A percentile compares a stretch with the other conserved stretches of the same genome.
Evolutionary conservation across 1,140 invertebrate genomes (phyloP).

Genomic region (Lutraria rhynchaena): DNA sequence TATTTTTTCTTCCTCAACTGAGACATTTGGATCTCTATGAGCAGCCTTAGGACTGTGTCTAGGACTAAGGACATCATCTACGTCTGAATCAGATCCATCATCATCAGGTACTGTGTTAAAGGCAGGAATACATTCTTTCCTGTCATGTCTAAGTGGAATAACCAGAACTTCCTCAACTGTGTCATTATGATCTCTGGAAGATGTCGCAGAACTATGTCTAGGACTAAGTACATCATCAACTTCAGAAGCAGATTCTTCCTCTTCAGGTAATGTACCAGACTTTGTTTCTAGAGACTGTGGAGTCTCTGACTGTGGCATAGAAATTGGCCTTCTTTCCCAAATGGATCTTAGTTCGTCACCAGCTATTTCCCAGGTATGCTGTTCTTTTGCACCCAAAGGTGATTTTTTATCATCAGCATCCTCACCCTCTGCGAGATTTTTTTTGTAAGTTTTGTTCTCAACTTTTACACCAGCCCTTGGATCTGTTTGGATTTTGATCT

Average conservation of each 20-base stretch:
- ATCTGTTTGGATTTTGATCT: conserved; percentile 53
- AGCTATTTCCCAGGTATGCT: conserved; percentile 45
- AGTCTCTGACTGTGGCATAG: conserved; percentile 32
- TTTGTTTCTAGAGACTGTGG: conserved; percentile 15
- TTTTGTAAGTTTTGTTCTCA: conserved; percentile 35
- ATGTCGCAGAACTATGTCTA: not conserved
- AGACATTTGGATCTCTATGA: not conserved
- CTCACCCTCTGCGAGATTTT: not conserved
- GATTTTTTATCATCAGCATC: not conserved
- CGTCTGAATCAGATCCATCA: not conserved
- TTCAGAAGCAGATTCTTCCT: not conserved
- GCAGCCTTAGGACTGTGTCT: not conserved
- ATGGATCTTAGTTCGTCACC: conserved; percentile 46
- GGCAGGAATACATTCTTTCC: conserved; percentile 2
- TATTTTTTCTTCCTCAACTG: not conserved
- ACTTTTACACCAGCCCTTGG: conserved; percentile 40
- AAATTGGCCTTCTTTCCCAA: conserved; percentile 38
- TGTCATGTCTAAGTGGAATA: not conserved
- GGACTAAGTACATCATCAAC: not conserved
- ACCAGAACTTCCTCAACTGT: not conserved
- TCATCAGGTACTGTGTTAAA: too few species aligned
- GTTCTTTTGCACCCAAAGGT: conserved; percentile 7
- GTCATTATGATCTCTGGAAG: not conserved
- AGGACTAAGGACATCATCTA: not conserved
- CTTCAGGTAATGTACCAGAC: too few species aligned